Conservation (phyloP, 2,888 invertebrate genomes). For the Dryobota labecula region DNA sequence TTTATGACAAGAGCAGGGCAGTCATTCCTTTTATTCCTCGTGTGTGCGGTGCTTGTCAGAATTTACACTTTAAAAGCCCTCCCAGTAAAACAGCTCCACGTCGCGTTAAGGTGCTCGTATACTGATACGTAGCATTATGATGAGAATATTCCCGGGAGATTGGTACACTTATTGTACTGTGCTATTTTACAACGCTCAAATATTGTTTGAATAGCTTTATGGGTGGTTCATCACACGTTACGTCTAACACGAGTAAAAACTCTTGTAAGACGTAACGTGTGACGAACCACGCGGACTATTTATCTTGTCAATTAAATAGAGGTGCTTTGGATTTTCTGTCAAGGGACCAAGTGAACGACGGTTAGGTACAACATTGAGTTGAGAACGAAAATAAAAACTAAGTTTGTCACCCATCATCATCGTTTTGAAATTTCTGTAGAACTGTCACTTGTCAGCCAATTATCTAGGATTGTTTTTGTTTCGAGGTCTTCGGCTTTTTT, state of each 20-base stretch:
- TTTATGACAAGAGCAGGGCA: conserved; percentile 46
- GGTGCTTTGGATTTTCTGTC: background rate
- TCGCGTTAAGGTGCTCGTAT: conserved; percentile 13
- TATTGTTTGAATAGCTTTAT: background rate
- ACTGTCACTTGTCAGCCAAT: background rate
- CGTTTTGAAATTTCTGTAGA: background rate
- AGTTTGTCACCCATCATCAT: background rate
- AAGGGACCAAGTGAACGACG: too few species aligned
- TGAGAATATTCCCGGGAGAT: background rate
- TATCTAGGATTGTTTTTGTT: conserved; percentile 6
- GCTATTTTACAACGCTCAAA: conserved; percentile 5
- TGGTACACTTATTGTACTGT: conserved; percentile 29
- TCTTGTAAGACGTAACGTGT: background rate
- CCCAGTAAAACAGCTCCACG: conserved; percentile 36
- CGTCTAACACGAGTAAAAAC: background rate
- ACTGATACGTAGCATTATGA: conserved; percentile 16
- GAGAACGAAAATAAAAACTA: background rate
- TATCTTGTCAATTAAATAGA: conserved; percentile 1
- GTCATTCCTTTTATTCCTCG: conserved; percentile 42
- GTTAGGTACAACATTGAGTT: background rate
- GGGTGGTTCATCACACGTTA: background rate
- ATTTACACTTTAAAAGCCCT: conserved; percentile 56
- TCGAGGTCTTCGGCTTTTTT: background rate
- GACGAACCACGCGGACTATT: background rate
- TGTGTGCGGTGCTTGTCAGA: conserved; percentile 47